Percentiles rank a stretch among this genome's conserved stretches.
These are phyloP conservation scores for Ecliptopera silaceata DNA, from an alignment of 2,888 invertebrate species.

Conservation along the genomic window DNA sequence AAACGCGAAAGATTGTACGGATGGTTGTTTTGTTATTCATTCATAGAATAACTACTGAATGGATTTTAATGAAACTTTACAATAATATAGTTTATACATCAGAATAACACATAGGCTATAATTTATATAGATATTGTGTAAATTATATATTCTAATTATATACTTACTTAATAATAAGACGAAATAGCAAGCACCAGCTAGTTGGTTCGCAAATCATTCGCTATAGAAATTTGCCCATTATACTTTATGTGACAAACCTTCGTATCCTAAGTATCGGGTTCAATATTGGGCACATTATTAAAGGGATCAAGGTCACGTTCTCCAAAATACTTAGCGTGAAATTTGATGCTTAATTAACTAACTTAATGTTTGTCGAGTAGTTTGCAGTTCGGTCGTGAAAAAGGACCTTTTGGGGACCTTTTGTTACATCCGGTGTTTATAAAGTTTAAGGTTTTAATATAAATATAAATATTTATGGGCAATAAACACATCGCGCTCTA, in stretches of 20 bases:
- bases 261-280: not conserved
- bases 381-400: slow-evolving; percentile 37
- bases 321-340: slow-evolving; percentile 52
- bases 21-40: too few relatives aligned
- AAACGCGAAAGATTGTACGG: too few relatives aligned
- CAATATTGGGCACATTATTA: slow-evolving; percentile 9
- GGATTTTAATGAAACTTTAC: too few relatives aligned
- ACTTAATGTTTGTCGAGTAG: slow-evolving; percentile 46
- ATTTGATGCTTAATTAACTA: slow-evolving; percentile 56
- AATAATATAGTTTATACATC: too few relatives aligned
- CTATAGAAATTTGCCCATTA: not conserved
- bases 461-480: too few relatives aligned
- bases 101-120: too few relatives aligned
- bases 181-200: too few relatives aligned
- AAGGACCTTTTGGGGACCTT: slow-evolving; percentile 40
- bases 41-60: too few relatives aligned
- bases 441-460: not conserved
- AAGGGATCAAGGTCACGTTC: slow-evolving; percentile 46
- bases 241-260: not conserved
- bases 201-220: too few relatives aligned
- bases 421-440: not conserved
- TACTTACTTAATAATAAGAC: too few relatives aligned
- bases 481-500: not conserved
- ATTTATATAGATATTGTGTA: too few relatives aligned
- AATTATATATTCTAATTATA: too few relatives aligned